Conservation (phyloP, 2,888 invertebrate genomes). For the Pantelozetes paolii region DNA sequence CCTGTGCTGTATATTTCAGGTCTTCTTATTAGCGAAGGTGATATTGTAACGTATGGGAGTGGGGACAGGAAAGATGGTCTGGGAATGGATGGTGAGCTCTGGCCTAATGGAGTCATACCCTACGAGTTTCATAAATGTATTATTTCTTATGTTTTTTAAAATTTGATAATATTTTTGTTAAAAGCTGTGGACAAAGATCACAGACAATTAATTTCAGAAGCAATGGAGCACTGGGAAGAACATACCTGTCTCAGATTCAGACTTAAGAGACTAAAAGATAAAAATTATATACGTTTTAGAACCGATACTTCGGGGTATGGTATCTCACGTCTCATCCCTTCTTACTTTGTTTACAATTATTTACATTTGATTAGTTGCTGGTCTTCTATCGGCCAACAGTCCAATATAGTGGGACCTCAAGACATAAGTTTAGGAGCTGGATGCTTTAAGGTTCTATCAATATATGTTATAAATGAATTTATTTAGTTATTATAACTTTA, state of each 20-base stretch:
- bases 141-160: background rate
- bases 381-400: background rate
- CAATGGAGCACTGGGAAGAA: slow-evolving; percentile 45
- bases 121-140: slow-evolving; percentile 7
- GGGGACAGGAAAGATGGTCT: background rate
- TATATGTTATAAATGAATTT: background rate
- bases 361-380: slow-evolving; percentile 16
- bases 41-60: background rate
- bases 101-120: slow-evolving; percentile 20
- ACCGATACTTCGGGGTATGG: slow-evolving; percentile 33
- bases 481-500: background rate
- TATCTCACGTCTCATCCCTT: background rate
- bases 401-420: slow-evolving; percentile 36
- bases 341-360: background rate
- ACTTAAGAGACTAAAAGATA: slow-evolving; percentile 6
- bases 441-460: slow-evolving; percentile 41
- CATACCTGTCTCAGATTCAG: slow-evolving; percentile 45
- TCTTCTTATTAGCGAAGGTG: background rate
- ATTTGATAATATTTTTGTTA: too few relatives aligned
- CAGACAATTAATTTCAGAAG: slow-evolving; percentile 39
- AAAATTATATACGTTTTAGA: slow-evolving; percentile 3
- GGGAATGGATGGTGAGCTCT: background rate
- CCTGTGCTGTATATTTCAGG: slow-evolving; percentile 6
- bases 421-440: slow-evolving; percentile 45
- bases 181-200: slow-evolving; percentile 43